Percentiles rank a stretch among this genome's conserved stretches.
These are phyloP conservation scores for Mirounga angustirostris DNA, from an alignment of 2,113 vertebrate genomes.

Conservation along the genomic window DNA sequence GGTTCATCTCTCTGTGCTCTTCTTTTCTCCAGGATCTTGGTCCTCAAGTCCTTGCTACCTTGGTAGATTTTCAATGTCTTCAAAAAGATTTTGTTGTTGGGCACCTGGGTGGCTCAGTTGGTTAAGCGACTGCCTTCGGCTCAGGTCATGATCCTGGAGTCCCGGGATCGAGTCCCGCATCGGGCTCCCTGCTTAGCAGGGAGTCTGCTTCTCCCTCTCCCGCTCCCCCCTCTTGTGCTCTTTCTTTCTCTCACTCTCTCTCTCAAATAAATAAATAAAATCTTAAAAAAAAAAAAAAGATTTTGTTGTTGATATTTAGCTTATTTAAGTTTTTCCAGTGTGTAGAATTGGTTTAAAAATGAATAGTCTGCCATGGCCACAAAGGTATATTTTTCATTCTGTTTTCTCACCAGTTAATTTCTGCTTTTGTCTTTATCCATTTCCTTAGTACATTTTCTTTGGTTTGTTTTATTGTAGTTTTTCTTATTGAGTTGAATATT, in stretches of 20 bases:
- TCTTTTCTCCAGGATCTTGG: not conserved
- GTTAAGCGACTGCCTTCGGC: too few species aligned
- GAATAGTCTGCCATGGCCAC: not conserved
- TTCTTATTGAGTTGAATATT: not conserved
- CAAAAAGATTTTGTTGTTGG: not conserved
- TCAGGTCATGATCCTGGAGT: too few species aligned
- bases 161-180: too few species aligned
- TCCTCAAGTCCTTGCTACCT: not conserved
- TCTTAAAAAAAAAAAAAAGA: not conserved
- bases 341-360: not conserved
- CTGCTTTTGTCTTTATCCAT: conserved; percentile 9
- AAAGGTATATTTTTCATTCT: not conserved
- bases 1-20: not conserved
- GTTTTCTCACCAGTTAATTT: conserved; percentile 28
- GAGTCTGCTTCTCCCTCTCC: too few species aligned
- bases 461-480: not conserved
- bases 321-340: not conserved
- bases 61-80: not conserved
- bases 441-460: not conserved
- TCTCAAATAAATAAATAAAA: too few species aligned
- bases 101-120: too few species aligned
- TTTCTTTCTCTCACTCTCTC: too few species aligned
- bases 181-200: too few species aligned
- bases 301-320: not conserved
- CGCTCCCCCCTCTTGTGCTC: too few species aligned